Conservation (phyloP, 2,113 vertebrate species). For the Origma solitaria region DNA sequence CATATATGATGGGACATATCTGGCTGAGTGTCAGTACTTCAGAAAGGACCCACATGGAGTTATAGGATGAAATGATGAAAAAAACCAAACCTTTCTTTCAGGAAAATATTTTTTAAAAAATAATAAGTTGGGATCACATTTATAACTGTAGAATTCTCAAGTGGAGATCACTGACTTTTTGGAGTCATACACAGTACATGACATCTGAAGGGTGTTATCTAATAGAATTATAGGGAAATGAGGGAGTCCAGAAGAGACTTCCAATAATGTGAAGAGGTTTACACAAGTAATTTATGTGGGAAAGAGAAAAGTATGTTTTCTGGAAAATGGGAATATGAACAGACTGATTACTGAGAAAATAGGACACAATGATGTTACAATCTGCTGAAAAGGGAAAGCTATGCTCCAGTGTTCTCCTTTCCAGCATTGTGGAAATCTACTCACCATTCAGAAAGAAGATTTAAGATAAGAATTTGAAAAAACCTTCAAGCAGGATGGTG, state of each 20-base stretch:
- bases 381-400: background rate
- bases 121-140: background rate
- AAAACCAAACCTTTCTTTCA: background rate
- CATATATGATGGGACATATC: background rate
- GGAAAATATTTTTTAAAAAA: background rate
- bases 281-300: background rate
- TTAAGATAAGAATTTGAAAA: background rate
- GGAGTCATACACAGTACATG: too few species aligned
- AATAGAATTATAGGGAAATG: background rate
- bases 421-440: background rate
- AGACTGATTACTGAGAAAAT: background rate
- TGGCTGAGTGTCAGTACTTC: background rate
- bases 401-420: background rate
- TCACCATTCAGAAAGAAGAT: background rate
- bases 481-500: background rate
- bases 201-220: background rate
- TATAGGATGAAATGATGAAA: background rate
- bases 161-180: background rate
- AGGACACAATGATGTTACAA: background rate
- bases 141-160: background rate
- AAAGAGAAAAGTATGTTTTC: background rate
- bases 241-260: background rate
- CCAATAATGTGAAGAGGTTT: background rate
- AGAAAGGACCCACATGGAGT: background rate
- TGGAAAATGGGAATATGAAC: background rate